Conservation (phyloP, 1,140 invertebrate species). For the Reticulitermes speratus region DNA sequence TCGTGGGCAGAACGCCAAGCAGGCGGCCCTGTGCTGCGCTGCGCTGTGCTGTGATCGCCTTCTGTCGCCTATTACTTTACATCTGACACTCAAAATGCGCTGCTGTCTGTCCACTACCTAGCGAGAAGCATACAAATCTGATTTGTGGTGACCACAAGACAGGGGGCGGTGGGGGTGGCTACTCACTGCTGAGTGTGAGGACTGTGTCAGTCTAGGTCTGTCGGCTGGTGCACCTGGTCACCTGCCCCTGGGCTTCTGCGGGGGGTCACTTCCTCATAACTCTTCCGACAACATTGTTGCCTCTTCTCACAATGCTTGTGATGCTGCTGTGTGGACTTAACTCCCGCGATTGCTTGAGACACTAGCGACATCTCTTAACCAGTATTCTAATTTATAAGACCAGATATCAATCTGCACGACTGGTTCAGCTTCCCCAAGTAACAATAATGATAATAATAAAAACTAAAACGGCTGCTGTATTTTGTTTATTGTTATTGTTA, state of each 20-base stretch:
- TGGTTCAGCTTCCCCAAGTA: not conserved
- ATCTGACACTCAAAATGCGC: too few relatives aligned
- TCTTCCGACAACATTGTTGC: not conserved
- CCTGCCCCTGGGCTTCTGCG: not conserved
- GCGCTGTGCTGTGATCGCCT: too few relatives aligned
- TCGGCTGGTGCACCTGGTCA: not conserved
- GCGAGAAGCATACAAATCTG: not conserved
- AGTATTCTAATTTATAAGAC: not conserved
- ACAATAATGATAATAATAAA: not conserved
- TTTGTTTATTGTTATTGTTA: too few relatives aligned
- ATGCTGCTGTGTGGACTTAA: slow-evolving; percentile 12
- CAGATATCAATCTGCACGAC: not conserved
- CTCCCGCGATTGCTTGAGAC: slow-evolving; percentile 26
- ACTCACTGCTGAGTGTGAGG: not conserved
- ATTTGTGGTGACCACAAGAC: not conserved
- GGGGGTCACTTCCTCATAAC: not conserved
- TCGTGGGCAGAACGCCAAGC: too few relatives aligned
- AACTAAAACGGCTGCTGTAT: too few relatives aligned
- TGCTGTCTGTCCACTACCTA: too few relatives aligned
- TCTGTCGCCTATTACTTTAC: too few relatives aligned
- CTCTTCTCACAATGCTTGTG: not conserved
- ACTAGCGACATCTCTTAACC: slow-evolving; percentile 27
- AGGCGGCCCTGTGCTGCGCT: too few relatives aligned
- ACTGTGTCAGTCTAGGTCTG: not conserved
- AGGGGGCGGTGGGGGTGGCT: not conserved